Conservation (phyloP, 64 coral and sea anemone species). For the Pocillopora verrucosa region DNA sequence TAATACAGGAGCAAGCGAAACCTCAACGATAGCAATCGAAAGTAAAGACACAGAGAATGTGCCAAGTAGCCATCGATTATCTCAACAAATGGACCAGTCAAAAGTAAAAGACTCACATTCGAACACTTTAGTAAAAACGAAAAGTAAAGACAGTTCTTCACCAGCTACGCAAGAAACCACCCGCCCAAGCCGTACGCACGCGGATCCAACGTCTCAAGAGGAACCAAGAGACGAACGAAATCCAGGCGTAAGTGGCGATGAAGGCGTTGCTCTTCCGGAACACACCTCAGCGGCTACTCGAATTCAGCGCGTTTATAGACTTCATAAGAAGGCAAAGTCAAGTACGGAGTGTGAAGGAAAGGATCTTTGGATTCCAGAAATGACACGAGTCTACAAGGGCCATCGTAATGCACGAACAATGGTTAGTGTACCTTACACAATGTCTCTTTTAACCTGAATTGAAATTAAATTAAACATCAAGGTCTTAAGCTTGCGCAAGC, state of each 20-base stretch:
- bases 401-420: constrained; percentile 95
- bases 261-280: neutral
- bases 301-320: constrained; percentile 83
- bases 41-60: neutral
- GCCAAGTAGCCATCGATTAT: neutral
- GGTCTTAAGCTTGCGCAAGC: no score
- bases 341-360: neutral
- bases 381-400: constrained; percentile 83
- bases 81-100: neutral
- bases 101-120: neutral
- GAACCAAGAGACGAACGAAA: constrained; percentile 12
- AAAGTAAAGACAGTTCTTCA: neutral
- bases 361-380: constrained; percentile 81
- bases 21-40: neutral
- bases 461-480: no score
- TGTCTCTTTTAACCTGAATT: no score
- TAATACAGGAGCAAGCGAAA: neutral
- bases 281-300: constrained; percentile 68
- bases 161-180: neutral
- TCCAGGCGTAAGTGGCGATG: neutral
- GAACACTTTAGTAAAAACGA: neutral
- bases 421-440: constrained; percentile 37
- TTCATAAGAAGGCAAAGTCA: constrained; percentile 58
- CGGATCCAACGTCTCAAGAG: constrained; percentile 12
- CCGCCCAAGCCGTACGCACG: constrained; percentile 15